Percentiles rank a stretch among this genome's conserved stretches.
These are phyloP conservation scores for Hydractinia symbiolongicarpus DNA, from an alignment of 30 jellyfish, hydroid and myxozoan genomes.

Conservation along the genomic window DNA sequence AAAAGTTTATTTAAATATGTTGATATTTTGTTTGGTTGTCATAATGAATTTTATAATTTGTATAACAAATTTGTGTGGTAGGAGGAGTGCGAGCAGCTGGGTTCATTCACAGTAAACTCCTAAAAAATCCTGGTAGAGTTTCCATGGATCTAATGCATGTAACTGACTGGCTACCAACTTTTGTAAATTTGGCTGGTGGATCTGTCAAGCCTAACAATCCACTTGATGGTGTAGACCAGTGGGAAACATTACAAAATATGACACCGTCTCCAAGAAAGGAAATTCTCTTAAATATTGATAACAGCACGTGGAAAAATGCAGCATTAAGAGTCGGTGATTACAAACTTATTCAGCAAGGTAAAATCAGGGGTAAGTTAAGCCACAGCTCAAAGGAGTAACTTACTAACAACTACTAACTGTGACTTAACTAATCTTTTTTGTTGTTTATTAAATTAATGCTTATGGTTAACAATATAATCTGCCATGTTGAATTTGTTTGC, in stretches of 20 bases:
- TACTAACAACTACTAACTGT: too few species aligned
- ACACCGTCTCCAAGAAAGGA: constrained; percentile 60
- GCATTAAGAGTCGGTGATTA: constrained; percentile 70
- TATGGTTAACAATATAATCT: too few species aligned
- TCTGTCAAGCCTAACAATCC: neutral
- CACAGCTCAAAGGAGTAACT: too few species aligned
- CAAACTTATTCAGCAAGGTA: constrained; percentile 59
- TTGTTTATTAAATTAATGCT: too few species aligned
- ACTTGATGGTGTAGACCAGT: constrained; percentile 61
- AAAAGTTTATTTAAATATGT: too few species aligned
- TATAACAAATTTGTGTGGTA: neutral
- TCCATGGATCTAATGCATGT: constrained; percentile 65
- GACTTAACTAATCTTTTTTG: too few species aligned
- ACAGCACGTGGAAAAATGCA: constrained; percentile 37
- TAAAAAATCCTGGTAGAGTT: constrained; percentile 66
- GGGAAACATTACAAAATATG: constrained; percentile 53
- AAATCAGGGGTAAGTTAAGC: too few species aligned
- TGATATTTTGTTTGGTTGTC: too few species aligned
- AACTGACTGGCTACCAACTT: constrained; percentile 92
- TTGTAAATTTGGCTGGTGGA: constrained; percentile 72
- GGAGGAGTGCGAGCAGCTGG: constrained; percentile 91
- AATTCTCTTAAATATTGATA: constrained; percentile 72
- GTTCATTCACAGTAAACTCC: constrained; percentile 63
- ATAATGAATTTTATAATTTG: neutral
- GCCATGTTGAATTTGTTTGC: too few species aligned